These are phyloP conservation scores for Habroteleia sp. DNA, from an alignment of 2,888 invertebrate genomes.

Conservation along the genomic window DNA sequence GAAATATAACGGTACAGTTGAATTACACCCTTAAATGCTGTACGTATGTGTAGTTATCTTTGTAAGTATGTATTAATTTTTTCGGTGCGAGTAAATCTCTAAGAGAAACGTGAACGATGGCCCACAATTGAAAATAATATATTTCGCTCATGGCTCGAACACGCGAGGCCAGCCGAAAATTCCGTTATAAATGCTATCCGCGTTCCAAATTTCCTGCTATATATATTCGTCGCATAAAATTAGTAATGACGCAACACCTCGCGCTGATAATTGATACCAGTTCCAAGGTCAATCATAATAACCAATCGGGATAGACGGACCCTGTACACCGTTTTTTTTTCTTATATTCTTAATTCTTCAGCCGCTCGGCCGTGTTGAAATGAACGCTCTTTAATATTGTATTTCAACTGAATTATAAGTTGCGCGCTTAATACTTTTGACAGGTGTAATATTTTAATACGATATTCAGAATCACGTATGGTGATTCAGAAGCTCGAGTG, in stretches of 20 bases:
- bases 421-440: conserved; percentile 4
- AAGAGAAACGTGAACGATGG: conserved; percentile 17
- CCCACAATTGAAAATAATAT: conserved; percentile 48
- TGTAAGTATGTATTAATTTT: conserved; percentile 39
- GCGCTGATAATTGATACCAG: conserved; percentile 42
- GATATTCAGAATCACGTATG: background rate
- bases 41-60: conserved; percentile 48
- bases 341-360: conserved; percentile 1
- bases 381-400: conserved; percentile 17
- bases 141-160: conserved; percentile 20
- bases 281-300: conserved; percentile 35
- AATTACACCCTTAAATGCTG: conserved; percentile 43
- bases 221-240: conserved; percentile 12
- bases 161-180: conserved; percentile 43
- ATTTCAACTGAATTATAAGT: conserved; percentile 18
- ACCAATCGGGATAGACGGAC: conserved; percentile 26
- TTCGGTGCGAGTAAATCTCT: conserved; percentile 40
- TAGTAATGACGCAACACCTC: conserved; percentile 41
- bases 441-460: conserved; percentile 12
- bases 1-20: conserved; percentile 46
- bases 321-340: background rate
- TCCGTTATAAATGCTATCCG: conserved; percentile 55
- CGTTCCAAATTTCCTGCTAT: conserved; percentile 48
- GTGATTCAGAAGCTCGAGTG: background rate
- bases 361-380: background rate